phyloP scores from a whole-genome alignment of 2,888 invertebrate genomes.

The Drosophila recens region DNA sequence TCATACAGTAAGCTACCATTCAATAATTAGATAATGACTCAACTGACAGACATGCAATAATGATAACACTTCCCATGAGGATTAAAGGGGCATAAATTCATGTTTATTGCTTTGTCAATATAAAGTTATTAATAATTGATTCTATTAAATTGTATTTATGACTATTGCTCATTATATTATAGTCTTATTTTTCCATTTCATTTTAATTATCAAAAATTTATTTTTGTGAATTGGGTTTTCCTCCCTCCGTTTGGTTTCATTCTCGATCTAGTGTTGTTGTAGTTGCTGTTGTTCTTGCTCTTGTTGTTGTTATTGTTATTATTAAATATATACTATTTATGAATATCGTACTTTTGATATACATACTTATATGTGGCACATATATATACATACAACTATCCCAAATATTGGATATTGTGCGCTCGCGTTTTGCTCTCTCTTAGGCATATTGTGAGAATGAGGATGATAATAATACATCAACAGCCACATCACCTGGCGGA shows the following conservation, averaged over 20 bases:
- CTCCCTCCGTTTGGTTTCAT: constrained; percentile 41
- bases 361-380: constrained; percentile 36
- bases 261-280: constrained; percentile 42
- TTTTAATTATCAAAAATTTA: background rate
- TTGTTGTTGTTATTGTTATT: constrained; percentile 37
- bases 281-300: constrained; percentile 34
- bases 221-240: background rate
- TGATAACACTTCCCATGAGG: background rate
- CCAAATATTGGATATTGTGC: constrained; percentile 69
- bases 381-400: constrained; percentile 50
- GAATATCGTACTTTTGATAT: constrained; percentile 33
- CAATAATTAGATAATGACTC: constrained; percentile 8
- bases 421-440: constrained; percentile 79
- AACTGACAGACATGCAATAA: background rate
- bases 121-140: background rate
- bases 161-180: background rate
- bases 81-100: background rate
- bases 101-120: constrained; percentile 1
- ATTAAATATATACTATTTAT: constrained; percentile 33
- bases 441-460: constrained; percentile 85
- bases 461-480: constrained; percentile 85
- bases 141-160: background rate
- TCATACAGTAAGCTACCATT: background rate
- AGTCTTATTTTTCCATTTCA: background rate
- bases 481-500: constrained; percentile 86